Conservation (phyloP, 2,797 vertebrate genomes). For the Salarias fasciatus region DNA sequence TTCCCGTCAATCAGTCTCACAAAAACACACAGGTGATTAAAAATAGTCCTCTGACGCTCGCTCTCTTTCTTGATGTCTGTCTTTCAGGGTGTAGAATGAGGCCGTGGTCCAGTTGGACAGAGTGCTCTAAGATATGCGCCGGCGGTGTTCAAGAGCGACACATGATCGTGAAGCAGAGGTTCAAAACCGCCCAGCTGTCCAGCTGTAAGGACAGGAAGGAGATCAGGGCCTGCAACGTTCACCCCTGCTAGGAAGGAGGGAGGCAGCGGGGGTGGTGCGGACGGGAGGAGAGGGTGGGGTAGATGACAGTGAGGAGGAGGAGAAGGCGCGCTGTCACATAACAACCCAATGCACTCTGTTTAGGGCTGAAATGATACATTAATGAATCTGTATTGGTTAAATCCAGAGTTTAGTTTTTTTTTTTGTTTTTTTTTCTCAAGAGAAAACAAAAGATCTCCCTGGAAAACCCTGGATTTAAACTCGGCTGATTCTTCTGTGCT, state of each 20-base stretch:
- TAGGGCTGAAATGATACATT: slow-evolving; percentile 70
- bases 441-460: slow-evolving; percentile 46
- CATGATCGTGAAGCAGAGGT: slow-evolving; percentile 96
- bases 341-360: slow-evolving; percentile 78
- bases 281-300: not conserved
- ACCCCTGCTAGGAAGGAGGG: slow-evolving; percentile 88
- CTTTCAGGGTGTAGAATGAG: slow-evolving; percentile 93
- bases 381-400: slow-evolving; percentile 60
- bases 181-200: slow-evolving; percentile 91
- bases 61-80: not conserved
- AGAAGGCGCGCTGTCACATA: slow-evolving; percentile 59
- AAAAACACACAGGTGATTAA: not conserved
- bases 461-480: slow-evolving; percentile 74
- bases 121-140: slow-evolving; percentile 93
- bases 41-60: too few relatives aligned
- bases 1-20: not conserved
- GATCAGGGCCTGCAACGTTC: slow-evolving; percentile 96
- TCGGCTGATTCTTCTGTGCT: slow-evolving; percentile 62
- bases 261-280: slow-evolving; percentile 23
- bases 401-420: slow-evolving; percentile 56
- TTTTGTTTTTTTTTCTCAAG: slow-evolving; percentile 11
- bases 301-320: slow-evolving; percentile 35
- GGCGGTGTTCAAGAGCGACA: slow-evolving; percentile 97
- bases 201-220: slow-evolving; percentile 99
- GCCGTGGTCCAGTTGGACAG: slow-evolving; percentile 96